Conservation (phyloP, 2,797 vertebrate genomes). For the Acropternis orthonyx region DNA sequence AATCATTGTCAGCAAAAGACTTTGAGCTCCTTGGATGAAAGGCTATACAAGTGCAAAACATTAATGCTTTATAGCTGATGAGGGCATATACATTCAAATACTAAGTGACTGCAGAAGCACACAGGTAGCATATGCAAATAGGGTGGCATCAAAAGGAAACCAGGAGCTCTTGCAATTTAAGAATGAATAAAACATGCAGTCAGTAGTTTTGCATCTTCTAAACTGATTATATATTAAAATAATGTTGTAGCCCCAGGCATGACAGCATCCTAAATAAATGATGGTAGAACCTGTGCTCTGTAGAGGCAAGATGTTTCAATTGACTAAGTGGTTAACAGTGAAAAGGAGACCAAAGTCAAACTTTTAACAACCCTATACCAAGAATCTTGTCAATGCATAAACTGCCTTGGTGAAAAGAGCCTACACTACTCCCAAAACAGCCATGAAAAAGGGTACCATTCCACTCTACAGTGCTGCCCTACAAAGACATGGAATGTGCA, state of each 20-base stretch:
- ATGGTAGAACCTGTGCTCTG: not conserved
- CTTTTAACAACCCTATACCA: not conserved
- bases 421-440: not conserved
- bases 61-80: constrained; percentile 36
- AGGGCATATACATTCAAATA: constrained; percentile 55
- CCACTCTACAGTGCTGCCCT: not conserved
- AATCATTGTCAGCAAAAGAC: constrained; percentile 4
- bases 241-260: not conserved
- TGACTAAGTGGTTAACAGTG: not conserved
- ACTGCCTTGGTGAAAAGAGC: not conserved
- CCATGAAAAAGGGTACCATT: not conserved
- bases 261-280: not conserved
- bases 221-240: constrained; percentile 3
- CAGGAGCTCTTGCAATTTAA: not conserved
- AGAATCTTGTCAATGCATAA: not conserved
- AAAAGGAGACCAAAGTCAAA: not conserved
- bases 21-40: constrained; percentile 43
- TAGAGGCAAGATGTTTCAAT: not conserved
- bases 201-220: constrained; percentile 14
- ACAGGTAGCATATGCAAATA: constrained; percentile 52
- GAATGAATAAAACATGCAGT: constrained; percentile 57
- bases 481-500: not conserved
- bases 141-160: constrained; percentile 52
- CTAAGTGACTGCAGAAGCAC: not conserved
- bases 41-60: constrained; percentile 62